Conservation (phyloP, 2,113 vertebrate genomes). For the Scomber japonicus region DNA sequence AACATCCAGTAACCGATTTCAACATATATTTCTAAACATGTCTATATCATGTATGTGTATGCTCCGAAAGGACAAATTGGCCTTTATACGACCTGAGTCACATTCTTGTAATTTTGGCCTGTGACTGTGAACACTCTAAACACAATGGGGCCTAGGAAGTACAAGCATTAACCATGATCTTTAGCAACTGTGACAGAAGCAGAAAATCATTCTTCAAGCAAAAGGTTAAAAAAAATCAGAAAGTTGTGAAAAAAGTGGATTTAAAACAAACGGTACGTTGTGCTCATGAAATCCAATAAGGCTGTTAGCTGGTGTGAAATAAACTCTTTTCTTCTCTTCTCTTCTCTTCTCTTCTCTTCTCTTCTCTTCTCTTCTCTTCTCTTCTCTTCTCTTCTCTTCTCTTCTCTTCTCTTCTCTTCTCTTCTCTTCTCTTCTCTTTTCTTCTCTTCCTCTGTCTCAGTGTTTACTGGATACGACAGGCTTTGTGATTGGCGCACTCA, state of each 20-base stretch:
- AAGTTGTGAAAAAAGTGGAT: neutral
- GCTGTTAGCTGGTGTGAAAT: conserved; percentile 17
- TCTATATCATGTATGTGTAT: neutral
- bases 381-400: neutral
- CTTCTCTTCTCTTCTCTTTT: neutral
- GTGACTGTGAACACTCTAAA: neutral
- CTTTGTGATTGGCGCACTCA: conserved; percentile 55
- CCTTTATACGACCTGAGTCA: neutral
- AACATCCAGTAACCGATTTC: neutral
- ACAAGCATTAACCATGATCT: neutral
- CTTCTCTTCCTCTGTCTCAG: neutral
- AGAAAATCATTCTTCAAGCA: too few species aligned
- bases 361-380: neutral
- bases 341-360: neutral
- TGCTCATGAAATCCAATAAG: neutral
- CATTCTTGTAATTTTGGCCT: neutral
- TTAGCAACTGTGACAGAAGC: neutral
- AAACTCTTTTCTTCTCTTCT: neutral
- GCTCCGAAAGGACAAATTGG: neutral
- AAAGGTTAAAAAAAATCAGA: too few species aligned
- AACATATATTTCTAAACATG: neutral
- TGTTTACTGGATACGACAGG: conserved; percentile 18
- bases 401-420: too few species aligned
- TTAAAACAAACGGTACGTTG: neutral
- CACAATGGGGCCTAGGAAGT: neutral